These are phyloP conservation scores for Periparus ater DNA, from an alignment of 2,797 vertebrate species.

Conservation along the genomic window DNA sequence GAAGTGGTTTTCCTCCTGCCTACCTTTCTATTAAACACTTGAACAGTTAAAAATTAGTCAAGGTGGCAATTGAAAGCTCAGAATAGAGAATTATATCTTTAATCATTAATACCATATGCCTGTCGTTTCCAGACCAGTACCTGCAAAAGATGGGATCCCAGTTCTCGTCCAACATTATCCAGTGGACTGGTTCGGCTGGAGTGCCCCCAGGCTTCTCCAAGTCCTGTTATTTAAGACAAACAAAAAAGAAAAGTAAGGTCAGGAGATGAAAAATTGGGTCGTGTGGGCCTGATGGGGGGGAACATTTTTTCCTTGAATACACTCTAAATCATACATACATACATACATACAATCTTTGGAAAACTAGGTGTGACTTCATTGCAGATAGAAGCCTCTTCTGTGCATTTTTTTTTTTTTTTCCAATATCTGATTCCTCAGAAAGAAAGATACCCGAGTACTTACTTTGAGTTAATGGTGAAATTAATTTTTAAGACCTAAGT, in stretches of 20 bases:
- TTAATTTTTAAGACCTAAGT: background rate
- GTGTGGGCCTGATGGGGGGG: background rate
- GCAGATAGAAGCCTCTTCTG: background rate
- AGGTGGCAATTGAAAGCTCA: slow-evolving; percentile 43
- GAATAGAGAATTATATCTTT: slow-evolving; percentile 35
- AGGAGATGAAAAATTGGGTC: background rate
- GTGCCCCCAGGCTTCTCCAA: slow-evolving; percentile 96
- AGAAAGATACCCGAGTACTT: background rate
- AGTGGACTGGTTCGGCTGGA: slow-evolving; percentile 87
- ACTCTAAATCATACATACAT: background rate
- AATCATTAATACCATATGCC: slow-evolving; percentile 60
- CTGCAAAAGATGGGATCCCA: slow-evolving; percentile 96
- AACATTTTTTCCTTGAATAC: background rate
- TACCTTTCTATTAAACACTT: background rate
- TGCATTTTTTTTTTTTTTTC: accelerated
- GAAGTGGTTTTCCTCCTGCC: background rate
- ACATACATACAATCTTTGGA: background rate
- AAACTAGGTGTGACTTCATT: background rate
- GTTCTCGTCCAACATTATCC: slow-evolving; percentile 90
- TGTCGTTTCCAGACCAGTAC: slow-evolving; percentile 72
- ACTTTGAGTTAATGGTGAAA: background rate
- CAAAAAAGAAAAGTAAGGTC: background rate
- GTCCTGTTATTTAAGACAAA: slow-evolving; percentile 79
- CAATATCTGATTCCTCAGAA: background rate
- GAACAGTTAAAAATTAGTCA: slow-evolving; percentile 61